Evolutionary conservation across 1,140 invertebrate species (phyloP), one percentile per base, ranked within the genome.

Genomic region (Manduca sexta): DNA sequence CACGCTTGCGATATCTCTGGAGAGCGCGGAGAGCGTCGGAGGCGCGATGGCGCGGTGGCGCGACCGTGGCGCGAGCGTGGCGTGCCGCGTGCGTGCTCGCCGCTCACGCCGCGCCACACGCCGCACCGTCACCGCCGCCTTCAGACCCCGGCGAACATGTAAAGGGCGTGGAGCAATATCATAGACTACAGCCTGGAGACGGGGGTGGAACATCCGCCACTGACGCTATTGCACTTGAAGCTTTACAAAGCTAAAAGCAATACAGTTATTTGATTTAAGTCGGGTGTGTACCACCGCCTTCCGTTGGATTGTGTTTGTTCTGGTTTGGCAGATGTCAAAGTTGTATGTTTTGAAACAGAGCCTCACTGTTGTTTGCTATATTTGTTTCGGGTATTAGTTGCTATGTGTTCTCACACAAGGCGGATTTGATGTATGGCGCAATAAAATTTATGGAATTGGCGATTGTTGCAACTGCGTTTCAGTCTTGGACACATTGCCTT

Each of bases 201-300:
- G 73, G 66, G 66, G 76, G 62, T 53, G 60, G 69, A 80, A 82
- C 81, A 83, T 74, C 75, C 72, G 64, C 64, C 65, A 70, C 64
- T 66, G 72, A 72, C 73, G 67, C 74, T 76, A 81, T 82, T 85
- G 82, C 79, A 83, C 77, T 82, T 78, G 74, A 82, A 80, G 76
- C 69, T 68, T 78, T 83, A 80, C 75, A 79, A 74, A 83, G 76
- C 82, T 85, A 75, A 77, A 79, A 83, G 77, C 82, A 81, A 83
- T 82, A 85, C 79, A 82, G 77, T 84, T 84, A 85, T 85, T 85
- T 85, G 79, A 83, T 85, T 85, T 85, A 80, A 85, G 74, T 70
- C 74, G 81, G 69, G 65, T 77, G 69, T 83, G 66, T 74, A 74
- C 72, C 64, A 60, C 60, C 66, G 74, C 66, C 77, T 81, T 78